Evolutionary conservation across 2,888 invertebrate species (phyloP), one percentile per base, ranked within the genome.

Genomic region (Sipha maydis): DNA sequence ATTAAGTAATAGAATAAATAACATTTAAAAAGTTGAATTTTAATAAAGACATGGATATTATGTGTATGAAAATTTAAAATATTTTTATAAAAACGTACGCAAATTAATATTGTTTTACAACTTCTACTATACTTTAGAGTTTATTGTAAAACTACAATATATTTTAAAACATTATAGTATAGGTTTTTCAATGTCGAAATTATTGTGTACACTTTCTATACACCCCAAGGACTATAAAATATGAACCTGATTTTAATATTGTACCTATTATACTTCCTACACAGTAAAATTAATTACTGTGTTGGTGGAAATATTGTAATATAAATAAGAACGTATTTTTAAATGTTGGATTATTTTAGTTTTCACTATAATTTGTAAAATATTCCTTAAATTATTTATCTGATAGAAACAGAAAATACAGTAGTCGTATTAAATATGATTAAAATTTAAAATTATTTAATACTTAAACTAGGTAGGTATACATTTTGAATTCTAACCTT

Each of bases 141-240:
- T 31, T 25, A 71, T 48, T n/a, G 31, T 75, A 25, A 25, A 38
- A 83, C 5, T 73, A 41, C 54, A 73, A 41, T n/a, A 73, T 34
- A 48, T 17, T 25, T 61, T 28, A 11, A 38, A 21, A 73, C 41
- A 48, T 34, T 1, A 21, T 54, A 54, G 9, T 54, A 54, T 17
- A n/a, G 56, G 11, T 77, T 77, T 34, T 69, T 85, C 85, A 85
- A 85, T 85, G 77, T 78, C 77, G 34, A 69, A 85, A 17, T 67
- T 84, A 41, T 84, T 75, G 56, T 77, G 14, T 17, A 48, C 25
- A 77, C 61, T 85, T 77, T 85, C 41, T 5, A 54, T 69, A 3
- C 11, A 69, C 14, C 14, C 31, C 77, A 85, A 85, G 77, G 85
- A 85, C 69, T 85, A 19, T 31, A 77, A 77, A 77, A 67, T 34